phyloP scores from a whole-genome alignment of 2,888 invertebrate genomes.

The Iphiclides podalirius region DNA sequence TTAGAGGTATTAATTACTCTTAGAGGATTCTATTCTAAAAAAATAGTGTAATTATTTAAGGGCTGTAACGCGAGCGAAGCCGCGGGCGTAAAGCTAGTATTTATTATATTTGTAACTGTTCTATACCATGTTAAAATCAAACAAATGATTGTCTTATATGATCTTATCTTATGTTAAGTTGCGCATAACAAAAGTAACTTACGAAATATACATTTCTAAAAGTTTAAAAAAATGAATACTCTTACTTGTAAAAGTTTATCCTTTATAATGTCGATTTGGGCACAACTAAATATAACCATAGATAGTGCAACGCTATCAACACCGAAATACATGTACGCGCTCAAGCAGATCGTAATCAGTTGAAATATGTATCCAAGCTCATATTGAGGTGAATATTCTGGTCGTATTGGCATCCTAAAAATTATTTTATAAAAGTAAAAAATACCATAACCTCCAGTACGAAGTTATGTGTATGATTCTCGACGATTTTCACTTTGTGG shows the following conservation, averaged over 20 bases:
- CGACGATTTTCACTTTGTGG: too few relatives aligned
- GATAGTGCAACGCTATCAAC: slow-evolving; percentile 69
- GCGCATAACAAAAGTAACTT: too few relatives aligned
- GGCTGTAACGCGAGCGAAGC: too few relatives aligned
- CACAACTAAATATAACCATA: slow-evolving; percentile 64
- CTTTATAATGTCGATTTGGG: slow-evolving; percentile 65
- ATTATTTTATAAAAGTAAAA: slow-evolving; percentile 1
- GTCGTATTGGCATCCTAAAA: slow-evolving; percentile 63
- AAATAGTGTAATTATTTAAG: too few relatives aligned
- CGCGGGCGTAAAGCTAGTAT: too few relatives aligned
- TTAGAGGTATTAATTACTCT: too few relatives aligned
- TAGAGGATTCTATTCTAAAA: too few relatives aligned
- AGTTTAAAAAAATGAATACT: slow-evolving; percentile 9
- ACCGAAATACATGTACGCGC: slow-evolving; percentile 69
- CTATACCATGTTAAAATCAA: background rate
- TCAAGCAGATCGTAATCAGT: slow-evolving; percentile 57
- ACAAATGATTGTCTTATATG: background rate
- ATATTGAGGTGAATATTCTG: slow-evolving; percentile 52
- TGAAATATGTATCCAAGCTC: slow-evolving; percentile 61
- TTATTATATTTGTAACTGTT: too few relatives aligned
- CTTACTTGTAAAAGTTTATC: slow-evolving; percentile 60
- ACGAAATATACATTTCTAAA: too few relatives aligned
- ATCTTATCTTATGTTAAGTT: too few relatives aligned
- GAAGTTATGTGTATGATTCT: too few relatives aligned
- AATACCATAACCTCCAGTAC: too few relatives aligned